Evolutionary conservation across 2,797 vertebrate genomes (phyloP).

Genomic region (Synaphobranchus kaupii): DNA sequence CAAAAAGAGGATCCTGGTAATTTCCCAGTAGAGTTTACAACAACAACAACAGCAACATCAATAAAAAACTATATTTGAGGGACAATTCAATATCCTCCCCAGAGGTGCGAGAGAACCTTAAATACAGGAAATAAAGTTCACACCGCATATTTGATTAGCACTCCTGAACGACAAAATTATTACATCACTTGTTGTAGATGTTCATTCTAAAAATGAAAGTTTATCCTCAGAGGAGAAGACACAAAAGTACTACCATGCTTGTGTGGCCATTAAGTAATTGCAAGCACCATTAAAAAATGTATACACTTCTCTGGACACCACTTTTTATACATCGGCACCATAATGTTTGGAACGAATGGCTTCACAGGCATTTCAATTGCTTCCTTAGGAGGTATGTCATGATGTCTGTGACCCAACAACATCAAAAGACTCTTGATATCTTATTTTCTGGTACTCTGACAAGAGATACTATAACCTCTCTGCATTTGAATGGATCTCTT

Average conservation of each 20-base stretch:
- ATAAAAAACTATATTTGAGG: slow-evolving; percentile 68
- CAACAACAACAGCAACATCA: slow-evolving; percentile 50
- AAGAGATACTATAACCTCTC: no score
- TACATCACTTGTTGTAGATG: neutral
- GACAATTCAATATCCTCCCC: slow-evolving; percentile 59
- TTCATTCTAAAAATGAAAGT: no score
- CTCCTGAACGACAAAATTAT: neutral
- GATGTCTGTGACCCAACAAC: no score
- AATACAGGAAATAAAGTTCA: slow-evolving; percentile 21
- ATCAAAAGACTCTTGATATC: no score
- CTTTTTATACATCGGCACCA: no score
- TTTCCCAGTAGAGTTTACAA: slow-evolving; percentile 73
- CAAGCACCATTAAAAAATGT: neutral
- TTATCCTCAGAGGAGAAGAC: no score
- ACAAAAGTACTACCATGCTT: neutral
- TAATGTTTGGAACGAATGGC: no score
- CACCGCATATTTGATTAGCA: neutral
- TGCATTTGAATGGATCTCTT: no score
- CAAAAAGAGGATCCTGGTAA: slow-evolving; percentile 64
- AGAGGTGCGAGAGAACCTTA: slow-evolving; percentile 18
- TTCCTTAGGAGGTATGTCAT: no score
- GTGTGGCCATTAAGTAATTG: neutral
- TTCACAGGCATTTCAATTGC: no score
- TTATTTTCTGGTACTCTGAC: no score
- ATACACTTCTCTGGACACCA: neutral